Evolutionary conservation across 37 sponge, comb jelly and placozoan genomes (phyloP).

Genomic region (Eunapius fragilis): DNA sequence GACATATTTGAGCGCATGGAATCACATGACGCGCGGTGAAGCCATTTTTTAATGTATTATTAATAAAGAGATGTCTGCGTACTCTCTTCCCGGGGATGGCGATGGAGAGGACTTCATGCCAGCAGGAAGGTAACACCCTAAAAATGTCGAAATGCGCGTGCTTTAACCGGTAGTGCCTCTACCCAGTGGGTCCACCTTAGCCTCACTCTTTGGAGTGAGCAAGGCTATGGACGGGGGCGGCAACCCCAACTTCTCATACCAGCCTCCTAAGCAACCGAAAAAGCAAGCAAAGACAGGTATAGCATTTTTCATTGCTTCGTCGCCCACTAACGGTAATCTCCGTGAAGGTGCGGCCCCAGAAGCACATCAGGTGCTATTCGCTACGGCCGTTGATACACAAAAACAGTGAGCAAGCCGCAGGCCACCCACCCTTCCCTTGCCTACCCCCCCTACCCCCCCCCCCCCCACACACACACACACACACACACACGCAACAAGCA

Average conservation of each 20-base stretch:
- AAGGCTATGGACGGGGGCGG: conserved; percentile 37
- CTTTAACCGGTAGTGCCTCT: background rate
- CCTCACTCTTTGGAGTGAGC: conserved; percentile 76
- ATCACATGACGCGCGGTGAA: no score
- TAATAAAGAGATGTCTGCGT: no score
- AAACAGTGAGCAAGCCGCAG: conserved; percentile 60
- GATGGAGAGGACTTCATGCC: background rate
- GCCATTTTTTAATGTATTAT: no score
- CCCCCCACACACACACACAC: no score
- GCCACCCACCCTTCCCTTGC: background rate
- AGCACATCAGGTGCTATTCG: conserved; percentile 49
- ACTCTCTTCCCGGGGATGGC: background rate
- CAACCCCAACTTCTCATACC: conserved; percentile 76
- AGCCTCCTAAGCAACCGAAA: conserved; percentile 94
- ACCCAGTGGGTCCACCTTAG: conserved; percentile 55
- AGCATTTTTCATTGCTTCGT: background rate
- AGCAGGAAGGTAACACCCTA: no score
- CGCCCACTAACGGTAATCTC: background rate
- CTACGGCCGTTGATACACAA: conserved; percentile 66
- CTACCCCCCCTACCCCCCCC: no score
- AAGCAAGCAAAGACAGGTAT: conserved; percentile 48
- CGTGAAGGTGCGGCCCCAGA: conserved; percentile 16
- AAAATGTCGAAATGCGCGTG: no score
- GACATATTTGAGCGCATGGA: no score
- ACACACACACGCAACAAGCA: no score